Conservation (phyloP, 2,888 invertebrate genomes). For the Bhutanitis thaidina region DNA sequence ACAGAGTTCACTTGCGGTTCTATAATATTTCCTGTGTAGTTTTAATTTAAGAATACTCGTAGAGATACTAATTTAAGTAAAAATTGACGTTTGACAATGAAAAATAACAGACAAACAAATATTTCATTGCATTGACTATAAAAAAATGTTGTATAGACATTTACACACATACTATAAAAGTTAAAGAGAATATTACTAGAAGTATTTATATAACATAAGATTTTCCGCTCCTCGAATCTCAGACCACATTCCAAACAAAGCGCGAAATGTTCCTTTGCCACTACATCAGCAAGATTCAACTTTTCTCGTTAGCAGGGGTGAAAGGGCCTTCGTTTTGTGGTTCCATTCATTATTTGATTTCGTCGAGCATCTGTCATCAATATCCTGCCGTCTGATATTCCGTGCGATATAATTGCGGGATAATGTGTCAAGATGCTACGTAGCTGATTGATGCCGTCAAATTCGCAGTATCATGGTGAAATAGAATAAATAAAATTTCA, state of each 20-base stretch:
- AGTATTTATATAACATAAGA: too few relatives aligned
- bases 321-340: conserved; percentile 60
- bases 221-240: conserved; percentile 15
- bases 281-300: conserved; percentile 65
- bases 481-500: not conserved
- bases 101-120: too few relatives aligned
- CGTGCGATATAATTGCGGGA: not conserved
- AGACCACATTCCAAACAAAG: conserved; percentile 30
- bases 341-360: conserved; percentile 71
- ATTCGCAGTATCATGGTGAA: not conserved
- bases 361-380: conserved; percentile 61
- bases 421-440: not conserved
- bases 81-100: too few relatives aligned
- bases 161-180: too few relatives aligned
- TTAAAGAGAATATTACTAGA: too few relatives aligned
- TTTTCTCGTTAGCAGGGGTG: conserved; percentile 68
- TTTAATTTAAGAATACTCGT: too few relatives aligned
- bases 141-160: too few relatives aligned
- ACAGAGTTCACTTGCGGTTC: too few relatives aligned
- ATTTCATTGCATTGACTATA: too few relatives aligned
- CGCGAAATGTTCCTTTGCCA: conserved; percentile 49
- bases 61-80: too few relatives aligned
- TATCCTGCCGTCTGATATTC: conserved; percentile 29
- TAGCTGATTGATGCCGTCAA: not conserved
- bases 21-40: too few relatives aligned